Evolutionary conservation across 2,113 vertebrate species (phyloP).

Genomic region (Calyptommatus sinebrachiatus): DNA sequence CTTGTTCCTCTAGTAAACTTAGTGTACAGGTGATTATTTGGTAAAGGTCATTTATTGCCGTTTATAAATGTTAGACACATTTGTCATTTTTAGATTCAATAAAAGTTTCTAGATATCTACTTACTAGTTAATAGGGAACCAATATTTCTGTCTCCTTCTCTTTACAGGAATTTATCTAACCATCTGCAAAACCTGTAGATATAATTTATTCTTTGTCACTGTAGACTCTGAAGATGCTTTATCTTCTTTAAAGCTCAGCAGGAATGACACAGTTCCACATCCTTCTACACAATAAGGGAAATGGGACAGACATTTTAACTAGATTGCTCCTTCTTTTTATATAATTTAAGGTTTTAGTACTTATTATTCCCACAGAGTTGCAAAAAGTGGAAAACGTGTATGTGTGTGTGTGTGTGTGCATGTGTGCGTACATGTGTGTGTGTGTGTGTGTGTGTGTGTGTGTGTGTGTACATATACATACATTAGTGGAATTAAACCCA

Average conservation of each 20-base stretch:
- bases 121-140: constrained; percentile 36
- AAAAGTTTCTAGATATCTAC: constrained; percentile 13
- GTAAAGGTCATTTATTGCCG: constrained; percentile 32
- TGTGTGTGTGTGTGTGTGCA: no score
- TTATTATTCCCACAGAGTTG: no score
- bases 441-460: no score
- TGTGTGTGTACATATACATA: no score
- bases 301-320: neutral
- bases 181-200: neutral
- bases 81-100: constrained; percentile 36
- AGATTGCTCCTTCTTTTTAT: neutral
- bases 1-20: constrained; percentile 4
- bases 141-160: constrained; percentile 8
- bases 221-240: constrained; percentile 6
- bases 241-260: neutral
- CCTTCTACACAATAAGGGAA: rapidly evolving
- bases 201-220: constrained; percentile 20
- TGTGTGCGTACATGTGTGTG: no score
- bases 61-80: constrained; percentile 31
- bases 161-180: constrained; percentile 12
- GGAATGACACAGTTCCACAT: constrained; percentile 2
- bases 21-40: constrained; percentile 22
- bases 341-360: no score
- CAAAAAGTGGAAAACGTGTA: no score
- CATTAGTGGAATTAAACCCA: no score